Percentiles rank a stretch among this genome's conserved stretches.
Conservation (phyloP, 1,140 invertebrate species). For the Arion vulgaris region DNA sequence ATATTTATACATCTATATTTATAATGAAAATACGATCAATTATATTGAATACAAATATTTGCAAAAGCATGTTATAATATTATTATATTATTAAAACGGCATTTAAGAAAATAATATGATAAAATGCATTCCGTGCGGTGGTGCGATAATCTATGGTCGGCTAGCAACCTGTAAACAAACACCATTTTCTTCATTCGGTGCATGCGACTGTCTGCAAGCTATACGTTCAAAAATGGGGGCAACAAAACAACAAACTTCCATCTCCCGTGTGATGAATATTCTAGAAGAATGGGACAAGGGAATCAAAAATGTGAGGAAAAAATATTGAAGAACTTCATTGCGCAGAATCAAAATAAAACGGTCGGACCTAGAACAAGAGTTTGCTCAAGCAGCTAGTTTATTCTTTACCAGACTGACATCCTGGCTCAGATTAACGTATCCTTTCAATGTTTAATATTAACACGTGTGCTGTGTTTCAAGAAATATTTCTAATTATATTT, state of each 20-base stretch:
- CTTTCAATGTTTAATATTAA: no score
- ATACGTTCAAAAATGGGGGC: constrained; percentile 59
- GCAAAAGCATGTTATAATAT: no score
- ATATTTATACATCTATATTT: no score
- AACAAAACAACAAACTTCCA: constrained; percentile 70
- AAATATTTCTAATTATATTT: no score
- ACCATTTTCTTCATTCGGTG: not conserved
- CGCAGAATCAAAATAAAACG: constrained; percentile 71
- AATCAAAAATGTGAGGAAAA: constrained; percentile 62
- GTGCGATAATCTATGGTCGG: constrained; percentile 48
- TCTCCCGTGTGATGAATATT: constrained; percentile 67
- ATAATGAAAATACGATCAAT: no score
- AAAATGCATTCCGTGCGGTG: not conserved
- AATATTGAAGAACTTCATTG: constrained; percentile 70
- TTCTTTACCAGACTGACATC: constrained; percentile 71
- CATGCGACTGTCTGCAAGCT: not conserved
- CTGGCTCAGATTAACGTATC: constrained; percentile 72
- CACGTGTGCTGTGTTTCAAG: no score
- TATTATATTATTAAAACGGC: no score
- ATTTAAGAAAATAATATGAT: no score
- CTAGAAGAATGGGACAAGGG: constrained; percentile 73
- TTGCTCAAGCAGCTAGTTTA: constrained; percentile 72
- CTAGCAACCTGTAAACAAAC: constrained; percentile 56
- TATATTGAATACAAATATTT: no score
- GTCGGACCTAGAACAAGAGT: constrained; percentile 72